Conservation (phyloP, 2,888 invertebrate species). For the Patella ulyssiponensis region DNA sequence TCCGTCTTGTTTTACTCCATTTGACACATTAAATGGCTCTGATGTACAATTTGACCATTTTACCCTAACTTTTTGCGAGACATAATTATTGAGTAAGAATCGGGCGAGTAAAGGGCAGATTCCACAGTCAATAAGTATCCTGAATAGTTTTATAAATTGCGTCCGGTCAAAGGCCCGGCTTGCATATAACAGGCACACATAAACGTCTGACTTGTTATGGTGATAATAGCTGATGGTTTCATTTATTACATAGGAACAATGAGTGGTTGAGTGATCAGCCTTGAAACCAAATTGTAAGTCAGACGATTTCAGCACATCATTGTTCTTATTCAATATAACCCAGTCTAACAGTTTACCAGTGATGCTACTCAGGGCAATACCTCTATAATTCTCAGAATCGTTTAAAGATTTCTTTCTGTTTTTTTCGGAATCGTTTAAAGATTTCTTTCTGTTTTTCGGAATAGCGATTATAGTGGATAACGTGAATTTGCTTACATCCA, state of each 20-base stretch:
- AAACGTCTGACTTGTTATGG: neutral
- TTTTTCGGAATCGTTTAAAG: neutral
- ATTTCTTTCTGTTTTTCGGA: neutral
- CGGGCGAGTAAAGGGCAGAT: neutral
- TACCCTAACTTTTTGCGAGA: neutral
- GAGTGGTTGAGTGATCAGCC: neutral
- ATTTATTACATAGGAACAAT: neutral
- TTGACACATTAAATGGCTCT: constrained; percentile 16
- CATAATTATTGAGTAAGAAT: neutral
- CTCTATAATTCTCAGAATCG: neutral
- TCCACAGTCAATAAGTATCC: neutral
- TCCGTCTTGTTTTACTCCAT: constrained; percentile 23
- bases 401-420: neutral
- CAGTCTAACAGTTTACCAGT: constrained; percentile 5
- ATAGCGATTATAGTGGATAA: neutral
- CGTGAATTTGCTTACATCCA: too few relatives aligned
- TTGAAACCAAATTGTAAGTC: neutral
- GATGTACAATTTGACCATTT: constrained; percentile 1
- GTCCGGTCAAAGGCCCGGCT: neutral
- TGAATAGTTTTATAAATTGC: neutral
- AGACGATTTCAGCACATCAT: neutral
- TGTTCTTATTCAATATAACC: neutral
- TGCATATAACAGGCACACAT: neutral
- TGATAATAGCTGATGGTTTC: neutral
- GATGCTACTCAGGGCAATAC: neutral